Base-by-base conservation (phyloP, 1,140 invertebrate species). In the Arctopsyche grandis region DNA sequence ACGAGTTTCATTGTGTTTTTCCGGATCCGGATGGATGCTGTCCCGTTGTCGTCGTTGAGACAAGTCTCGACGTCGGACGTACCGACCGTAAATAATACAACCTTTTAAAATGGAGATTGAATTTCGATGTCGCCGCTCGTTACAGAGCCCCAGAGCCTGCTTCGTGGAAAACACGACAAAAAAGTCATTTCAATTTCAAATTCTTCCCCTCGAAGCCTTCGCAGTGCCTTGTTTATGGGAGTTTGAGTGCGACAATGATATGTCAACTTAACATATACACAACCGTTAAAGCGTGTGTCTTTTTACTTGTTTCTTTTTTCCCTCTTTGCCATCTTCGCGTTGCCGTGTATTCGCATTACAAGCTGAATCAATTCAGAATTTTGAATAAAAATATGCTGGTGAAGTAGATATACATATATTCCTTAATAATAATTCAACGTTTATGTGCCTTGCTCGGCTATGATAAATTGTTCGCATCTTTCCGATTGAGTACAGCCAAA, bases 81-180 rank as follows among this genome's bases (percentile, higher is more conserved):
- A 66, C 63, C 63, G 43, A 78, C 79, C 38, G 75, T 75, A 78
- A 81, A 69, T 60, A 75, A 78, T 75, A 66, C 76, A 56, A 44
- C 77, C 78, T 78, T 78, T 75, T 81, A 78, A 79, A 70, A 81
- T 79, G 73, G 77, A 76, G 70, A 81, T 79, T 78, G 77, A 22
- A 48, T 75, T 71, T 63, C 60, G 75, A 76, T 66, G 60, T 69
- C 26, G 44, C 71, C 71, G 71, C 71, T 74, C 71, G 71, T 74
- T 74, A 74, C 71, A 19, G 10, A 16, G 63, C 63, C 56, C 56
- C 14, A 38, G 29, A 21, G 24, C 69, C 44, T 48, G 69, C 69
- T 44, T 46, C 70, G 5, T 69, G 16, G 63, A 21, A 21, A 14
- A 29, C 26, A 38, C 29, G 29, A n/a, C 14, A 76, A 66, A 63